These are phyloP conservation scores for Baccha elongata DNA, from an alignment of 2,888 invertebrate species.

Conservation along the genomic window DNA sequence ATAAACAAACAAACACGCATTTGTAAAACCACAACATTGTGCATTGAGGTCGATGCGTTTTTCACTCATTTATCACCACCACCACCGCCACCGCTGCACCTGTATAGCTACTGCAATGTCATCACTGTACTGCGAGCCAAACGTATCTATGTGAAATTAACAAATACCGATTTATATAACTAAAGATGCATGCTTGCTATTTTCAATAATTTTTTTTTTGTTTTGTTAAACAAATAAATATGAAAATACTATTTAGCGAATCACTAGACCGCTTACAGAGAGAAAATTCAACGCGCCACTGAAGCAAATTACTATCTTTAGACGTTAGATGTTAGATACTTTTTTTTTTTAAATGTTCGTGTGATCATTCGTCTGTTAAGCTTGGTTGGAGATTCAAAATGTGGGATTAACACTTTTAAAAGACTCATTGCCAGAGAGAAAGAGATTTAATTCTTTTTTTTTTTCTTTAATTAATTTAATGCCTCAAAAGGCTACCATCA, in stretches of 20 bases:
- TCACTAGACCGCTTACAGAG: conserved; percentile 63
- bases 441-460: conserved; percentile 16
- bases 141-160: conserved; percentile 12
- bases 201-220: conserved; percentile 5
- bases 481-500: conserved; percentile 6
- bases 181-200: conserved; percentile 45
- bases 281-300: conserved; percentile 54
- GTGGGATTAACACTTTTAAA: conserved; percentile 30
- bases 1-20: conserved; percentile 47
- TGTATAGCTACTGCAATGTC: not conserved
- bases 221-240: not conserved
- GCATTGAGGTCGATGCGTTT: conserved; percentile 67
- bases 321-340: conserved; percentile 18
- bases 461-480: conserved; percentile 21
- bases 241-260: conserved; percentile 35
- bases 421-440: conserved; percentile 19
- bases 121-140: not conserved
- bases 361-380: conserved; percentile 43
- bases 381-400: conserved; percentile 60
- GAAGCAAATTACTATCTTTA: conserved; percentile 52
- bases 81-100: not conserved
- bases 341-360: conserved; percentile 18
- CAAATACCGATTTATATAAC: conserved; percentile 50
- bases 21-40: conserved; percentile 37
- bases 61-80: conserved; percentile 5